Conservation (phyloP, 64 coral and sea anemone species). For the Montipora capricornis region DNA sequence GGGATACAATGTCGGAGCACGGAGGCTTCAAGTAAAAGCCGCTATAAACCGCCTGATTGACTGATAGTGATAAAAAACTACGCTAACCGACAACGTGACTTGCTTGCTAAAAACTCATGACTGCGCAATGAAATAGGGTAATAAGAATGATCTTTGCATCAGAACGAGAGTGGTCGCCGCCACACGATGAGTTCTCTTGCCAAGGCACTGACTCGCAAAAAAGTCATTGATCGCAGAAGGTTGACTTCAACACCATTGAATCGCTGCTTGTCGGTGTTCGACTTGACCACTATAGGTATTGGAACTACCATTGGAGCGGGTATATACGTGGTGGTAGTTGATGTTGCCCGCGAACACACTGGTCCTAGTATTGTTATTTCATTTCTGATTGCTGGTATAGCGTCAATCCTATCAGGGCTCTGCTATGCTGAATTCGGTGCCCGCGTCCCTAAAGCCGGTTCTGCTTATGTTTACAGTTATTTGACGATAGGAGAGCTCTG, state of each 20-base stretch:
- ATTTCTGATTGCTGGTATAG: slow-evolving; percentile 18
- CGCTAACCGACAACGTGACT: neutral
- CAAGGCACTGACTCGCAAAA: slow-evolving; percentile 5
- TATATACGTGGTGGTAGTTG: slow-evolving; percentile 18
- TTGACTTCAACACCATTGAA: neutral
- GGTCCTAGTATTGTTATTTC: slow-evolving; percentile 53
- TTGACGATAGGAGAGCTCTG: slow-evolving; percentile 50
- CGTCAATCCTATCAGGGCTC: slow-evolving; percentile 21
- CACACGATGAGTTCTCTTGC: neutral
- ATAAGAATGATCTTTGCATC: no score
- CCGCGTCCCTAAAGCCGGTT: slow-evolving; percentile 62
- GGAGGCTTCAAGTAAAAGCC: no score
- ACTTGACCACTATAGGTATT: slow-evolving; percentile 28
- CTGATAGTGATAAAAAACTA: no score
- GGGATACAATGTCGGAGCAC: no score
- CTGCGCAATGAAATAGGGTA: neutral
- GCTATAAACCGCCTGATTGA: no score
- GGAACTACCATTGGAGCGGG: neutral
- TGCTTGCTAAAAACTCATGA: neutral
- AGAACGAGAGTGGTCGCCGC: neutral
- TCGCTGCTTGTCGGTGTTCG: slow-evolving; percentile 41
- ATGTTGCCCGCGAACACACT: slow-evolving; percentile 29
- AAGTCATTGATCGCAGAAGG: neutral
- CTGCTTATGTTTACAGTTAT: slow-evolving; percentile 54
- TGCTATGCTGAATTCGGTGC: slow-evolving; percentile 69